phyloP scores from a whole-genome alignment of 2,888 invertebrate genomes.

The Pycnomerus fuliginosus region DNA sequence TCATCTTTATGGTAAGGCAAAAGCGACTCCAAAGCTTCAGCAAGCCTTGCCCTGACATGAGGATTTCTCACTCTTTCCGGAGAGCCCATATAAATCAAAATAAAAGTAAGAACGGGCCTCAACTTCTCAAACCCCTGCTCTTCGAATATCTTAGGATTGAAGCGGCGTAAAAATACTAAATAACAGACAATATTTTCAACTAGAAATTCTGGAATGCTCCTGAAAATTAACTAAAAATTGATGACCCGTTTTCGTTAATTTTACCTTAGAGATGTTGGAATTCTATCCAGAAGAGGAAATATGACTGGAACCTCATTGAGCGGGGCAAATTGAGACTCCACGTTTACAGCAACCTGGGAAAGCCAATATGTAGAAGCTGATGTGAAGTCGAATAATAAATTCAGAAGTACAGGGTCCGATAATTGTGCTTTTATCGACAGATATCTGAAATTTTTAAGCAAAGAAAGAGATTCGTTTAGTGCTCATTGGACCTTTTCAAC shows the following conservation, averaged over 20 bases:
- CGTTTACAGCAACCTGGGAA: constrained; percentile 72
- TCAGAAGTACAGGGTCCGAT: constrained; percentile 71
- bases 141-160: constrained; percentile 64
- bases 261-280: constrained; percentile 71
- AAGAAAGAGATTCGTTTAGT: too few relatives aligned
- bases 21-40: constrained; percentile 85
- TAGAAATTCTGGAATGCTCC: constrained; percentile 87
- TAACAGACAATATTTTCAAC: constrained; percentile 84
- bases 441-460: constrained; percentile 56
- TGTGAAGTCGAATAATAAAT: constrained; percentile 71
- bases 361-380: constrained; percentile 84
- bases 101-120: constrained; percentile 72
- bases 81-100: constrained; percentile 87
- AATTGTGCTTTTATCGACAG: constrained; percentile 73
- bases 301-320: constrained; percentile 55
- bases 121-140: constrained; percentile 64
- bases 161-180: constrained; percentile 72
- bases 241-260: constrained; percentile 17
- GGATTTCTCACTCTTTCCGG: constrained; percentile 77
- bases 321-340: constrained; percentile 61
- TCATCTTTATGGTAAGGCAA: constrained; percentile 71
- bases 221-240: constrained; percentile 40
- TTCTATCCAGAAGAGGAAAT: constrained; percentile 65
- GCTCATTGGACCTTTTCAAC: too few relatives aligned
- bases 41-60: constrained; percentile 85